These are phyloP conservation scores for Cryptocheilus praepositus DNA, from an alignment of 2,888 invertebrate genomes.

Conservation along the genomic window DNA sequence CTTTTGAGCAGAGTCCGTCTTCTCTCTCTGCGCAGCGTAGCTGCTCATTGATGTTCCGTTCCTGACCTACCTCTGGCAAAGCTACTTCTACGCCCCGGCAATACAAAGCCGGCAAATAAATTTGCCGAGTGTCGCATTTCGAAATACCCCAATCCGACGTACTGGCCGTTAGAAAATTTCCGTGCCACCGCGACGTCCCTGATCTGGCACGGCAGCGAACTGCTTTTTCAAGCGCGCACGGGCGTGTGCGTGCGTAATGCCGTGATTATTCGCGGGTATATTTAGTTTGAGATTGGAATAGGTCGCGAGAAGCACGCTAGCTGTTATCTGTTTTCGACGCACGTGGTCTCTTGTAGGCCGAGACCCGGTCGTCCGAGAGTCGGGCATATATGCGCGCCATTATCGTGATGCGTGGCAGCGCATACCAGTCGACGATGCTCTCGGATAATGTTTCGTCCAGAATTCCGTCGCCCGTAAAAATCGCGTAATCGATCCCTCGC, in stretches of 20 bases:
- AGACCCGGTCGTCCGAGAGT: neutral
- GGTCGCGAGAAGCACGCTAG: slow-evolving; percentile 60
- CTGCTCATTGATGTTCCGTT: too few relatives aligned
- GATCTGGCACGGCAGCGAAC: too few relatives aligned
- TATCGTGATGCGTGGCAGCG: neutral
- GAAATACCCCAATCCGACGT: too few relatives aligned
- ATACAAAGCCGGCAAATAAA: too few relatives aligned
- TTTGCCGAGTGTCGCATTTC: too few relatives aligned
- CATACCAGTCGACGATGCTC: slow-evolving; percentile 21
- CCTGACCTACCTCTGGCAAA: too few relatives aligned
- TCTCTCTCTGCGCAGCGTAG: too few relatives aligned
- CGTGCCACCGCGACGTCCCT: too few relatives aligned
- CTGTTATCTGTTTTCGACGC: slow-evolving; percentile 60
- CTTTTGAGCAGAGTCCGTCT: too few relatives aligned
- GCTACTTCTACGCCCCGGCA: too few relatives aligned
- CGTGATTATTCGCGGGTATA: slow-evolving; percentile 65
- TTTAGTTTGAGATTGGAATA: slow-evolving; percentile 71
- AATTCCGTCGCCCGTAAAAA: neutral
- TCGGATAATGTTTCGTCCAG: slow-evolving; percentile 20
- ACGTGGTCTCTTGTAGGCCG: slow-evolving; percentile 8
- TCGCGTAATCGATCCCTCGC: neutral
- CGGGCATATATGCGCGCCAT: neutral
- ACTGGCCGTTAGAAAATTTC: too few relatives aligned
- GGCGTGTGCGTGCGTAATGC: slow-evolving; percentile 39
- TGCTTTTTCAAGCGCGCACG: neutral